phyloP scores from a whole-genome alignment of 2,888 invertebrate genomes.

The Tachystola acroxantha region DNA sequence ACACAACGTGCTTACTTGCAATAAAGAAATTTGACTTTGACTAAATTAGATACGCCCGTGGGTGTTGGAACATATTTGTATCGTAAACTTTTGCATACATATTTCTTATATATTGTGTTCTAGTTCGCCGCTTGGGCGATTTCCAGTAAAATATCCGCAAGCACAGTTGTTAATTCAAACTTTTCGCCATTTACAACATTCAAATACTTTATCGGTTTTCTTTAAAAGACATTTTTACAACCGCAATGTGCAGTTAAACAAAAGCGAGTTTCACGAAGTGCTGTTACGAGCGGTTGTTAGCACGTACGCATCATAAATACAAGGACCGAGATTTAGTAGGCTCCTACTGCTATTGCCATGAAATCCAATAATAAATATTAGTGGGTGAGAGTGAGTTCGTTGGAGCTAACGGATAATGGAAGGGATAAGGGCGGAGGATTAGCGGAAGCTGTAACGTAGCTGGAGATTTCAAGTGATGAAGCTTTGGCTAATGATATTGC shows the following conservation, averaged over 20 bases:
- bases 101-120: no score
- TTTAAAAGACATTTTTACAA: constrained; percentile 9
- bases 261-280: constrained; percentile 5
- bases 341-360: constrained; percentile 27
- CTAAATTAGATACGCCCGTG: no score
- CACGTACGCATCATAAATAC: constrained; percentile 47
- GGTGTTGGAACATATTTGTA: no score
- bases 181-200: no score
- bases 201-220: constrained; percentile 7
- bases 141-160: no score
- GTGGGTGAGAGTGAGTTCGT: constrained; percentile 17
- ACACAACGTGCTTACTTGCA: no score
- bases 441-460: background rate
- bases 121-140: no score
- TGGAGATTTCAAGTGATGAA: background rate
- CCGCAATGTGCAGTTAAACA: constrained; percentile 6
- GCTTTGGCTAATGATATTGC: no score
- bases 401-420: background rate
- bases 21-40: no score
- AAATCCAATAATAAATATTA: constrained; percentile 45
- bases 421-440: background rate
- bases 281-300: constrained; percentile 18
- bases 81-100: no score
- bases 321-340: constrained; percentile 39
- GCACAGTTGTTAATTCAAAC: no score